These are phyloP conservation scores for Embiotoca jacksoni DNA, from an alignment of 2,113 vertebrate genomes.

Conservation along the genomic window DNA sequence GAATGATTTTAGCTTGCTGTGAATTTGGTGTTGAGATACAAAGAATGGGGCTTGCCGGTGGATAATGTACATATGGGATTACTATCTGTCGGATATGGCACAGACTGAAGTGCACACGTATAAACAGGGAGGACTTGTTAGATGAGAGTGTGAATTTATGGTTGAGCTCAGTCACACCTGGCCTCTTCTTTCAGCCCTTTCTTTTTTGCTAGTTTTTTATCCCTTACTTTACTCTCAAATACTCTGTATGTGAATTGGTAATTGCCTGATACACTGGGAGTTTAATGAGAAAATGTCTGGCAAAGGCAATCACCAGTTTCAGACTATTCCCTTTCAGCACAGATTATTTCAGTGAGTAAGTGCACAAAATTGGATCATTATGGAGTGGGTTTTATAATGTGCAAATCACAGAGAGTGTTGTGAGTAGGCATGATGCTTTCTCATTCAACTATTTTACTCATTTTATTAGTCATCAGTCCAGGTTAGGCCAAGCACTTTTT, in stretches of 20 bases:
- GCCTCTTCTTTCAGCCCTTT: slow-evolving; percentile 16
- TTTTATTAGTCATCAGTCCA: slow-evolving; percentile 22
- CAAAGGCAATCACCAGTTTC: slow-evolving; percentile 61
- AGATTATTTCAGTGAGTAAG: slow-evolving; percentile 67
- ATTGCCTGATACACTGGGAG: slow-evolving; percentile 58
- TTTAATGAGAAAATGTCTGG: slow-evolving; percentile 72
- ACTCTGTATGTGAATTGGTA: slow-evolving; percentile 41
- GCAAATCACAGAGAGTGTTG: slow-evolving; percentile 52
- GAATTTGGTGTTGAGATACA: slow-evolving; percentile 37
- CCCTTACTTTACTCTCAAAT: slow-evolving; percentile 34
- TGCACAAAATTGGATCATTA: slow-evolving; percentile 73
- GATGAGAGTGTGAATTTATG: slow-evolving; percentile 9
- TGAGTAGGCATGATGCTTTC: slow-evolving; percentile 21
- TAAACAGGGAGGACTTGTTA: slow-evolving; percentile 40
- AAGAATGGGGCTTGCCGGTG: not conserved
- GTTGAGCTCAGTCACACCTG: slow-evolving; percentile 3
- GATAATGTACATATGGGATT: slow-evolving; percentile 49
- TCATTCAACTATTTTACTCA: slow-evolving; percentile 50
- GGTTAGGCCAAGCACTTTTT: not conserved
- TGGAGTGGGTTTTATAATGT: slow-evolving; percentile 56
- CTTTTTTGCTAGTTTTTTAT: slow-evolving; percentile 19
- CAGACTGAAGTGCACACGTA: slow-evolving; percentile 21
- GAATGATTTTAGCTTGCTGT: slow-evolving; percentile 24
- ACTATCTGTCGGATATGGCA: slow-evolving; percentile 26
- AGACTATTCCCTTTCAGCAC: slow-evolving; percentile 60